phyloP scores from a whole-genome alignment of 2,797 vertebrate species.

The Pampus argenteus region DNA sequence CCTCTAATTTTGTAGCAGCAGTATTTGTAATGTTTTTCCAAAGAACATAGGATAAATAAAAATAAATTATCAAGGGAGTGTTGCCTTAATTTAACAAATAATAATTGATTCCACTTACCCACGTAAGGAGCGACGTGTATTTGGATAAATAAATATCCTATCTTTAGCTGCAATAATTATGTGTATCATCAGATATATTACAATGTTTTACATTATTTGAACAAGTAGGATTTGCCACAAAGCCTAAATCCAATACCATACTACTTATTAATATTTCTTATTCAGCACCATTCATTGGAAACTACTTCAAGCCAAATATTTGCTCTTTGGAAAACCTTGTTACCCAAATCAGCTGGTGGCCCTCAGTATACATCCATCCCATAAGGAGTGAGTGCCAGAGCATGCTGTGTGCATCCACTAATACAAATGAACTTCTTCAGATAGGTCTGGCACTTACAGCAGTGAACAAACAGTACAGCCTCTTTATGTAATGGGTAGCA shows the following conservation, averaged over 20 bases:
- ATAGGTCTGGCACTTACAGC: slow-evolving; percentile 79
- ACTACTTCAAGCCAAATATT: slow-evolving; percentile 78
- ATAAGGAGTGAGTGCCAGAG: slow-evolving; percentile 65
- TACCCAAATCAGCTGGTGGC: slow-evolving; percentile 85
- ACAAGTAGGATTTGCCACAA: slow-evolving; percentile 58
- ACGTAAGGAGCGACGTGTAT: too few relatives aligned
- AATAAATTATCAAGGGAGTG: slow-evolving; percentile 64
- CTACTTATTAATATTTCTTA: slow-evolving; percentile 56
- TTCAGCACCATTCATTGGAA: slow-evolving; percentile 60
- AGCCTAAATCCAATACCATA: slow-evolving; percentile 51
- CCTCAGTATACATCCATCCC: slow-evolving; percentile 74
- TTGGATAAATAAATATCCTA: slow-evolving; percentile 27
- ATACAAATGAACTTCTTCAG: slow-evolving; percentile 86
- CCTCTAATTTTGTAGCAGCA: slow-evolving; percentile 90
- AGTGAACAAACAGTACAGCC: slow-evolving; percentile 83
- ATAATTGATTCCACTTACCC: too few relatives aligned
- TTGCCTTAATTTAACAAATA: too few relatives aligned
- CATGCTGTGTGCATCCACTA: slow-evolving; percentile 83
- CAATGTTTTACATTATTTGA: slow-evolving; percentile 58
- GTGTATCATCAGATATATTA: slow-evolving; percentile 25
- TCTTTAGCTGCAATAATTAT: slow-evolving; percentile 42
- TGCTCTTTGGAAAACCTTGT: slow-evolving; percentile 84
- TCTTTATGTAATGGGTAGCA: slow-evolving; percentile 85
- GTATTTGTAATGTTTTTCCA: slow-evolving; percentile 92
- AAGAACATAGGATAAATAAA: slow-evolving; percentile 92